Evolutionary conservation across 2,113 vertebrate species (phyloP), one percentile per base, ranked within the genome.

Genomic region (Suricata suricatta): DNA sequence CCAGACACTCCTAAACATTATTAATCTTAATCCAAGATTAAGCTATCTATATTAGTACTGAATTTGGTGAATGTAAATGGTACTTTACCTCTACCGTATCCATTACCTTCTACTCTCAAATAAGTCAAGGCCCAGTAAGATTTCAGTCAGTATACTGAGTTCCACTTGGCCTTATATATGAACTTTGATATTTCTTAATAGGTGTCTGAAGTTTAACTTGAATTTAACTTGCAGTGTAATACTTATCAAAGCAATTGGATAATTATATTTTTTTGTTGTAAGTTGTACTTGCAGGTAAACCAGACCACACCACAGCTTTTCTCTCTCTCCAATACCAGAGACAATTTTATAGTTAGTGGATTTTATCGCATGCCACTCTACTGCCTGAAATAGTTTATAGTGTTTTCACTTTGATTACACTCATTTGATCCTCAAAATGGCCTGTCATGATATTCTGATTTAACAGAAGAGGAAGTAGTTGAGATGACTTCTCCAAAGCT

Each of bases 201-300:
- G 92, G 27, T 84, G 71, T 88, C 50, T 41, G 44, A 95, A 63
- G 95, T 38, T 87, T 82, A 95, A 54, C 52, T 54, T 54, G 52
- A 54, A 54, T 83, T 94, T 96, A 90, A 57, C 47, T 92, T 93
- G 80, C 85, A 74, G 69, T 81, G 11, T 44, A 71, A 79, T 88
- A 33, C 47, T 4, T 93, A 47, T 93, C 44, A 84, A 93, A 95
- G 82, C 35, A 92, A n/a, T 60, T 86, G 35, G 25, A 14, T 88
- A 41, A 41, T 84, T 66, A 83, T 90, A 47, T 77, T 85, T 52
- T 13, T 96, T 95, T 97, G n/a, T 92, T 85, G 33, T 69, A 81
- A 88, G 4, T 88, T 97, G 17, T 95, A 88, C 31, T 74, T 94
- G 38, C 25, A 92, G 85, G 72, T 95, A 84, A 89, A 89, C 54